These are phyloP conservation scores for Ictalurus furcatus DNA, from an alignment of 2,113 vertebrate species.

Conservation along the genomic window DNA sequence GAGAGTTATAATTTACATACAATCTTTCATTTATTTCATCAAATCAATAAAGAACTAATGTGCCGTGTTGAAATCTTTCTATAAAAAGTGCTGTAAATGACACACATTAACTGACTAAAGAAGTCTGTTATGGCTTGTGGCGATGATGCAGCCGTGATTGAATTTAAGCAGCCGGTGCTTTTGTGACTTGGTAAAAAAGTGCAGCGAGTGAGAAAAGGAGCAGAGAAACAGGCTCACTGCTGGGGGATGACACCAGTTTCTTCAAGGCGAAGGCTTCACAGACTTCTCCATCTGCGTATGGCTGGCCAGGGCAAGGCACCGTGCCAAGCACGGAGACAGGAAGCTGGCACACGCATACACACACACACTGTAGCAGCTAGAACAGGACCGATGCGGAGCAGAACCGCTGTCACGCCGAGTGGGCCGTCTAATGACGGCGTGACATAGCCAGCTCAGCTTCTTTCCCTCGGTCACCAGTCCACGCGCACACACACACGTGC, in stretches of 20 bases:
- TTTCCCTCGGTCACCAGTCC: conserved; percentile 52
- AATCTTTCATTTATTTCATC: background rate
- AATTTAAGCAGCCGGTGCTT: conserved; percentile 29
- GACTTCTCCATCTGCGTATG: conserved; percentile 66
- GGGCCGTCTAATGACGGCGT: conserved; percentile 73
- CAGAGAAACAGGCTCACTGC: conserved; percentile 46
- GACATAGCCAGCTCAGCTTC: conserved; percentile 41
- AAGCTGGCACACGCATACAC: conserved; percentile 60
- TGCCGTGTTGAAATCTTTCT: background rate
- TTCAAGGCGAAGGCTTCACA: conserved; percentile 64
- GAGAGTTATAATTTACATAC: background rate
- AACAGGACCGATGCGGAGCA: conserved; percentile 72
- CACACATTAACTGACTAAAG: background rate
- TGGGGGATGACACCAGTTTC: conserved; percentile 63
- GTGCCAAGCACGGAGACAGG: conserved; percentile 69
- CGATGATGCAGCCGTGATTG: conserved; percentile 17
- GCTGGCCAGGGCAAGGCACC: conserved; percentile 60
- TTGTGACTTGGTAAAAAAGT: conserved; percentile 44
- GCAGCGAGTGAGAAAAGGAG: conserved; percentile 30
- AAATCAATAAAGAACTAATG: background rate
- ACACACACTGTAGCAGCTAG: conserved; percentile 48
- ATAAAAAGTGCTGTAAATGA: background rate
- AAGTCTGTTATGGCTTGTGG: conserved; percentile 2
- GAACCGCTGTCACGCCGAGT: conserved; percentile 71
- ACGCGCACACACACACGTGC: conserved; percentile 6